A percentile compares a stretch with the other conserved stretches of the same genome.
Evolutionary conservation across 2,797 vertebrate species (phyloP).

Genomic region (Falco rusticolus): DNA sequence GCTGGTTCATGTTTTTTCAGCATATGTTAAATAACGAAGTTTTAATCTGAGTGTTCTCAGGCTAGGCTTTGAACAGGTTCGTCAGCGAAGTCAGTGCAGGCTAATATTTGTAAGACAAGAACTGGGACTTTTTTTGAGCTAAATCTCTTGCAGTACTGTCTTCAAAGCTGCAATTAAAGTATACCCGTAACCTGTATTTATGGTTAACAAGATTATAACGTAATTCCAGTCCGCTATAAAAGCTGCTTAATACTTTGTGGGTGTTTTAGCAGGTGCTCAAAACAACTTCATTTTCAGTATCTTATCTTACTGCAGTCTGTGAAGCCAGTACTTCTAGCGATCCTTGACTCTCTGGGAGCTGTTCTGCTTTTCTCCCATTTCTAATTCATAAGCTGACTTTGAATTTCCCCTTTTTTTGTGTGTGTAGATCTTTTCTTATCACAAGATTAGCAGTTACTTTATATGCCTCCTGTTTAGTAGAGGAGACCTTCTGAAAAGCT

Average conservation of each 20-base stretch:
- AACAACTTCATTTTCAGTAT: neutral
- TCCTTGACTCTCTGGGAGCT: neutral
- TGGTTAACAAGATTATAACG: neutral
- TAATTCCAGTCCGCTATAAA: neutral
- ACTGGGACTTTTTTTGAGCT: neutral
- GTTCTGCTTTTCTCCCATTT: neutral
- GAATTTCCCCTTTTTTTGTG: neutral
- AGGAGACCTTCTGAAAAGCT: neutral
- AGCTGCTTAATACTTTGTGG: neutral
- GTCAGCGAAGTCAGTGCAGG: neutral
- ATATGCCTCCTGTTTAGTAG: neutral
- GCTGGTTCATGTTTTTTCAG: neutral
- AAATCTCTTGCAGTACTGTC: neutral
- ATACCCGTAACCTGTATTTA: neutral
- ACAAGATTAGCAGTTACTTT: neutral
- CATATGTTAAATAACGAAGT: neutral
- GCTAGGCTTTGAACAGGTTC: neutral
- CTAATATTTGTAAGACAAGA: neutral
- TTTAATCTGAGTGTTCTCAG: neutral
- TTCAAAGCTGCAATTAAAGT: neutral
- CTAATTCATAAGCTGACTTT: neutral
- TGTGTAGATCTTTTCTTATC: neutral
- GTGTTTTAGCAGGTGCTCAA: neutral
- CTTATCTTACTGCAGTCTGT: neutral
- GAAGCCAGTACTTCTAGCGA: neutral